Evolutionary conservation across 2,888 invertebrate species (phyloP).

Genomic region (Labia minor): DNA sequence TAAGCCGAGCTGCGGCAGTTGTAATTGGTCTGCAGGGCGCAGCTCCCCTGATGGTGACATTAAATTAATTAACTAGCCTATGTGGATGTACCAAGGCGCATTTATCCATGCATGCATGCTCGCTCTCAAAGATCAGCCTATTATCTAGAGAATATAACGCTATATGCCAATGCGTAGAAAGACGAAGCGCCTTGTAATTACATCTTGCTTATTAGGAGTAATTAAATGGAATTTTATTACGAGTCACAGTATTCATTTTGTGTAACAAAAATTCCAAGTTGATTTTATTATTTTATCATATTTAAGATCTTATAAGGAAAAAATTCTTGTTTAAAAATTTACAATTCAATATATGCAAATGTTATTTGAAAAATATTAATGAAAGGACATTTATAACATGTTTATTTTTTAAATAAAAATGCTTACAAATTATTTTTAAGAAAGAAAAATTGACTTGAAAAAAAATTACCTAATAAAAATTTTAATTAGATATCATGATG

Average conservation of each 20-base stretch:
- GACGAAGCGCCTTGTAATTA: slow-evolving; percentile 13
- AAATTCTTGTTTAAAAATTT: no score
- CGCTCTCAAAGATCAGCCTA: slow-evolving; percentile 3
- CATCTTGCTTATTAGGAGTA: not conserved
- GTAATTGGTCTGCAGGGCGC: not conserved
- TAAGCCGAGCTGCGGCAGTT: not conserved
- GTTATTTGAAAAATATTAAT: no score
- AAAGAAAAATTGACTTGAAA: no score
- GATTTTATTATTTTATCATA: not conserved
- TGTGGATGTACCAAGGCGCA: not conserved
- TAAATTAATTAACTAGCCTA: not conserved
- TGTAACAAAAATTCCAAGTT: not conserved
- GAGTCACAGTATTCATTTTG: slow-evolving; percentile 1
- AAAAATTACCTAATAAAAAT: no score
- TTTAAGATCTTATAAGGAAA: no score
- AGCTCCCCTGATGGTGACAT: not conserved
- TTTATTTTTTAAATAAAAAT: no score
- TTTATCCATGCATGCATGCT: not conserved
- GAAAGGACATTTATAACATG: no score
- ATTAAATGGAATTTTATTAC: slow-evolving; percentile 2
- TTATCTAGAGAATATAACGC: not conserved
- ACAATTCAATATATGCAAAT: no score
- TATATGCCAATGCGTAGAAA: slow-evolving; percentile 4
- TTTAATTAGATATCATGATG: no score
- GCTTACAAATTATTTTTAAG: no score